Evolutionary conservation across 2,797 vertebrate genomes (phyloP).

Genomic region (Syndactyla subalaris): DNA sequence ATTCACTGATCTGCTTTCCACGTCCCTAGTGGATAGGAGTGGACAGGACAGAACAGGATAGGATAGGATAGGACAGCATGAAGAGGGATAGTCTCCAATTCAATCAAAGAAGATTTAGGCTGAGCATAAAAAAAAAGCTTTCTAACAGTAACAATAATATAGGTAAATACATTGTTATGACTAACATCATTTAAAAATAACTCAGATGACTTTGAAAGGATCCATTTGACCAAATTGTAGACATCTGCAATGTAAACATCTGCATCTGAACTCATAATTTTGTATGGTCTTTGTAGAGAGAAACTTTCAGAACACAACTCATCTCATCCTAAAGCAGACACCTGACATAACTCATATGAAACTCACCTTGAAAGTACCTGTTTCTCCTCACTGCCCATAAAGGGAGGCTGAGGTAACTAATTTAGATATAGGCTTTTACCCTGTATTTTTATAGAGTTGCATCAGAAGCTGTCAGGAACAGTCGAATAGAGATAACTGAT

Average conservation of each 20-base stretch:
- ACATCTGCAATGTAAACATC: neutral
- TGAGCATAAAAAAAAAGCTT: neutral
- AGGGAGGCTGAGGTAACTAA: neutral
- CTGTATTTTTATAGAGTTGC: neutral
- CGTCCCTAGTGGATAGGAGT: neutral
- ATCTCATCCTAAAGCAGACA: neutral
- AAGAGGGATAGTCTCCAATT: neutral
- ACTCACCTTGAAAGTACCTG: neutral
- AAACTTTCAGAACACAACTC: neutral
- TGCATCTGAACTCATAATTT: neutral
- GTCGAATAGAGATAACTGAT: neutral
- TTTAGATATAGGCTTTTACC: neutral
- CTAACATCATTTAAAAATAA: neutral
- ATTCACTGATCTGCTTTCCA: neutral
- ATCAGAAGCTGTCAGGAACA: slow-evolving; percentile 23
- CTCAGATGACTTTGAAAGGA: neutral
- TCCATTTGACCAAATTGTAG: neutral
- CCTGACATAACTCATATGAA: neutral
- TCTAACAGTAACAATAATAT: neutral
- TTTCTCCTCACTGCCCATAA: neutral
- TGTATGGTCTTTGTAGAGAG: neutral
- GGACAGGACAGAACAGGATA: neutral
- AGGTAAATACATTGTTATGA: neutral
- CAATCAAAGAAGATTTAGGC: neutral
- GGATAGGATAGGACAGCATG: neutral